phyloP scores from a whole-genome alignment of 2,113 vertebrate genomes.

The Excalfactoria chinensis region DNA sequence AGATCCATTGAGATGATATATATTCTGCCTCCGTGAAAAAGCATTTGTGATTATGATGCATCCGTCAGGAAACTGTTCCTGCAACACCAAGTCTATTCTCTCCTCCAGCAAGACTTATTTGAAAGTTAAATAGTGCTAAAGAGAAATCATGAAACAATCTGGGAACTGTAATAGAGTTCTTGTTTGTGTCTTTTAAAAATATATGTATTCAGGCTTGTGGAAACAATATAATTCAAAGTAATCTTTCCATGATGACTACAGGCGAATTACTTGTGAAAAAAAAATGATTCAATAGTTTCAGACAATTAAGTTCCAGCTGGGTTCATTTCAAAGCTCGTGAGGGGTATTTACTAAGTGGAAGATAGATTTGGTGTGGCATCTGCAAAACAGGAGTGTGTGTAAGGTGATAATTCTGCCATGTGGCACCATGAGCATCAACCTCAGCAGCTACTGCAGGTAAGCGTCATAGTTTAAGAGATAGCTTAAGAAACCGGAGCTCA shows the following conservation, averaged over 20 bases:
- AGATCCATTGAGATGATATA: conserved; percentile 37
- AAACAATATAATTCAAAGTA: not conserved
- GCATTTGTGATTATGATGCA: conserved; percentile 38
- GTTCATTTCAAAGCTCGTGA: not conserved
- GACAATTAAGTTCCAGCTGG: not conserved
- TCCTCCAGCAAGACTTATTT: conserved; percentile 36
- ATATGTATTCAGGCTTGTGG: not conserved
- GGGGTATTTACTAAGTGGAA: not conserved
- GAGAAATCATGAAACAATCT: not conserved
- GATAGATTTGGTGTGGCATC: not conserved
- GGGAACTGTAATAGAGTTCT: not conserved
- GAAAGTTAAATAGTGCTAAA: conserved; percentile 49
- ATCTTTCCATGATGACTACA: not conserved
- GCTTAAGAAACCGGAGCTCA: not conserved
- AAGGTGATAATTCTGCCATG: not conserved
- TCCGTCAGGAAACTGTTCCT: conserved; percentile 32
- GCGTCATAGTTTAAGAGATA: too few species aligned
- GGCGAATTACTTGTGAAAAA: not conserved
- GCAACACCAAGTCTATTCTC: not conserved
- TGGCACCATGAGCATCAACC: not conserved
- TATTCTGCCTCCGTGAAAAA: conserved; percentile 45
- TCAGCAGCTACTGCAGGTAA: not conserved
- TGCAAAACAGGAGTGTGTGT: not conserved
- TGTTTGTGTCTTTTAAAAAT: not conserved
- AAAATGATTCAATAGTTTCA: not conserved